phyloP scores from a whole-genome alignment of 2,113 vertebrate species.

The Corydoras maculifer region DNA sequence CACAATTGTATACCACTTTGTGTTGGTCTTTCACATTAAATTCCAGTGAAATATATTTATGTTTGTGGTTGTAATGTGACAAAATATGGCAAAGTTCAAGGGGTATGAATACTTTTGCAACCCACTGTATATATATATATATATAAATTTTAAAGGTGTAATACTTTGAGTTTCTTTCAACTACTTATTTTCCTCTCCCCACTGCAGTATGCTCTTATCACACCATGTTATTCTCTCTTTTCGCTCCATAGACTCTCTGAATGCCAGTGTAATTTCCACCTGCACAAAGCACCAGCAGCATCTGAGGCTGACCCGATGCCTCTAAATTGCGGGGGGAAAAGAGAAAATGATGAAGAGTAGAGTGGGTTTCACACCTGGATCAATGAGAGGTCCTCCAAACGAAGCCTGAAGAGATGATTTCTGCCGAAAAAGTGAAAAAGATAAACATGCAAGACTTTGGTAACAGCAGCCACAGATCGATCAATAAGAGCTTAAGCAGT shows the following conservation, averaged over 20 bases:
- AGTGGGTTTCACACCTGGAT: constrained; percentile 70
- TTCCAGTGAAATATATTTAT: no score
- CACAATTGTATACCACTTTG: no score
- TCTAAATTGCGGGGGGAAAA: constrained; percentile 18
- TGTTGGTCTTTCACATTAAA: no score
- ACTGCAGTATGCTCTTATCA: neutral
- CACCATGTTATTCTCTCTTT: constrained; percentile 4
- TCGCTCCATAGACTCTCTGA: constrained; percentile 5
- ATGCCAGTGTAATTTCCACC: constrained; percentile 24
- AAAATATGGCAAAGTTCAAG: no score
- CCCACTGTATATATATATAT: no score
- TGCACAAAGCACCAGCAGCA: constrained; percentile 19
- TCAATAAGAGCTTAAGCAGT: no score
- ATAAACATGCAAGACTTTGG: constrained; percentile 2
- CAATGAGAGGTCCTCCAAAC: constrained; percentile 43
- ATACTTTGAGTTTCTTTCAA: neutral
- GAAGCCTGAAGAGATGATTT: constrained; percentile 45
- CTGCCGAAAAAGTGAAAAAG: constrained; percentile 18
- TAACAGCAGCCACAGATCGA: neutral
- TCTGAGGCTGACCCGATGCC: constrained; percentile 15
- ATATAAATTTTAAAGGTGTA: no score
- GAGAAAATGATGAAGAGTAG: constrained; percentile 13
- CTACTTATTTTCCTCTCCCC: neutral
- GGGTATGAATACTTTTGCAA: no score
- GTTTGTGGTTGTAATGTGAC: no score